Evolutionary conservation across 2,888 invertebrate species (phyloP).

Genomic region (Hirtodrosophila trivittata): DNA sequence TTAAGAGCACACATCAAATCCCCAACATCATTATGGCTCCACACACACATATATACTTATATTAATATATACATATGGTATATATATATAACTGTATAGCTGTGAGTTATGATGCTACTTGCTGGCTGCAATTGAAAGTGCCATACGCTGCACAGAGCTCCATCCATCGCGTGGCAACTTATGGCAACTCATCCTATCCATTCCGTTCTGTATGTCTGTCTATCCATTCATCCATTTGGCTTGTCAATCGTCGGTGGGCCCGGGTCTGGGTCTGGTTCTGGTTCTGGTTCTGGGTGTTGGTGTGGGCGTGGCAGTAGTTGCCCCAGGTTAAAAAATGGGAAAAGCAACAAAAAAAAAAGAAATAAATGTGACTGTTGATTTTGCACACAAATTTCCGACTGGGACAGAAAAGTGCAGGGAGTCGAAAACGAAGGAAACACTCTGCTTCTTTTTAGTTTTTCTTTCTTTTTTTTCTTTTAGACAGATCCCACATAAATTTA

Average conservation of each 20-base stretch:
- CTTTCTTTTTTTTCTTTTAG: neutral
- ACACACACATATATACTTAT: slow-evolving; percentile 3
- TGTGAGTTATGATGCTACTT: slow-evolving; percentile 10
- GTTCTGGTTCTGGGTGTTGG: no score
- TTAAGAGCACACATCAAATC: slow-evolving; percentile 34
- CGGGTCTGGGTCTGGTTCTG: neutral
- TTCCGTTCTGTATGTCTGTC: neutral
- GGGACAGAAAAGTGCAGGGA: neutral
- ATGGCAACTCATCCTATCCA: neutral
- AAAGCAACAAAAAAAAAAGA: slow-evolving; percentile 12
- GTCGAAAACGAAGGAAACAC: slow-evolving; percentile 11
- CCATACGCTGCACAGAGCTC: neutral
- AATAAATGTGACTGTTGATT: slow-evolving; percentile 64
- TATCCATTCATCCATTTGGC: slow-evolving; percentile 26
- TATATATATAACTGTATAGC: neutral
- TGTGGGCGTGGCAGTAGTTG: slow-evolving; percentile 25
- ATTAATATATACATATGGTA: slow-evolving; percentile 4
- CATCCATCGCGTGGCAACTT: slow-evolving; percentile 7
- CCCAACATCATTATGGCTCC: slow-evolving; percentile 39
- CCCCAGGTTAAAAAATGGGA: slow-evolving; percentile 38
- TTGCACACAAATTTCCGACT: slow-evolving; percentile 37
- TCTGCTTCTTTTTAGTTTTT: neutral
- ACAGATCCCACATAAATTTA: slow-evolving; percentile 59
- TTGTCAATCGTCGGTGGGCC: slow-evolving; percentile 54
- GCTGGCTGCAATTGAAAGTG: slow-evolving; percentile 33